These are phyloP conservation scores for Drosophila hawaiiensis DNA, from an alignment of 2,888 invertebrate species.

Conservation along the genomic window DNA sequence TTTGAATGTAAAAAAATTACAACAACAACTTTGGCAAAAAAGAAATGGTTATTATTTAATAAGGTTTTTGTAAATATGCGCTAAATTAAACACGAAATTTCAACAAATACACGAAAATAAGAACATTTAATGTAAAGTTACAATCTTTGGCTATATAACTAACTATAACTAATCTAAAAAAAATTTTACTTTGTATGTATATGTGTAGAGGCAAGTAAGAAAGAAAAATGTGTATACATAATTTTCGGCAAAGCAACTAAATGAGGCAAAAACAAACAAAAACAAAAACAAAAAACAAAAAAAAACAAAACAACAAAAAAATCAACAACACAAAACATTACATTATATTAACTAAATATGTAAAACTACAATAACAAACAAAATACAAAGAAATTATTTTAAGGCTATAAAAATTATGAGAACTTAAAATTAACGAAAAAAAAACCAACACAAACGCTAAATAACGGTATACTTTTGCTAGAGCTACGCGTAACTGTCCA, in stretches of 20 bases:
- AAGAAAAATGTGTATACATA: conserved; percentile 66
- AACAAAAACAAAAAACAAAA: background rate
- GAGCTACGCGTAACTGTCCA: conserved; percentile 60
- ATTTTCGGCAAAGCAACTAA: conserved; percentile 78
- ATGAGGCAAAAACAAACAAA: conserved; percentile 65
- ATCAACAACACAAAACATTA: conserved; percentile 25
- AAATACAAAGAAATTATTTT: conserved; percentile 81
- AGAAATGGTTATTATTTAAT: conserved; percentile 67
- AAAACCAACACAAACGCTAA: conserved; percentile 24
- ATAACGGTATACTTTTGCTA: conserved; percentile 72
- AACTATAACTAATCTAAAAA: conserved; percentile 52
- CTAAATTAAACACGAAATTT: conserved; percentile 70
- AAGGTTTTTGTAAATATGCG: conserved; percentile 85
- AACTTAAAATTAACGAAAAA: conserved; percentile 36
- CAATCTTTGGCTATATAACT: conserved; percentile 66
- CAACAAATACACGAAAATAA: conserved; percentile 33
- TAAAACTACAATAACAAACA: conserved; percentile 37
- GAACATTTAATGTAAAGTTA: conserved; percentile 66
- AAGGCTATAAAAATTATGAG: conserved; percentile 68
- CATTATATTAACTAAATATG: conserved; percentile 51
- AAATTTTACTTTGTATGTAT: conserved; percentile 58
- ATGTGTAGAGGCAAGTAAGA: conserved; percentile 54
- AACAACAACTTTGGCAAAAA: conserved; percentile 42
- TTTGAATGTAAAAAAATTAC: conserved; percentile 30
- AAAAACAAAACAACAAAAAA: conserved; percentile 34